Evolutionary conservation across 2,797 vertebrate species (phyloP).

Genomic region (Valencia hispanica): DNA sequence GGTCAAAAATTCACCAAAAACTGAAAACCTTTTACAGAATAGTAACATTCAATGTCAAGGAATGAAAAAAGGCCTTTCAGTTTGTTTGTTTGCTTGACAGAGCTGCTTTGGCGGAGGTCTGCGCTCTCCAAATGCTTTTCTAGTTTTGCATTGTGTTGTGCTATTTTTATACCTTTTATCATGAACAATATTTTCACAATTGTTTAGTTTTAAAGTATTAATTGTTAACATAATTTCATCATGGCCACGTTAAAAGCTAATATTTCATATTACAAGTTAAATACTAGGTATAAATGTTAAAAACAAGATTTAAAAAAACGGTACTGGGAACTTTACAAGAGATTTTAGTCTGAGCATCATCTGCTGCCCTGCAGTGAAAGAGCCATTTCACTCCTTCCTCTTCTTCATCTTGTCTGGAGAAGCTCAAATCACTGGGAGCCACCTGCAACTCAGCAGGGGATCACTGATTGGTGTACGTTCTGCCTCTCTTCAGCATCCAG

Average conservation of each 20-base stretch:
- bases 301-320: not conserved
- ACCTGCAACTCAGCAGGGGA: not conserved
- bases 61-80: too few relatives aligned
- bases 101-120: too few relatives aligned
- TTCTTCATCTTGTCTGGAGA: not conserved
- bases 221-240: not conserved
- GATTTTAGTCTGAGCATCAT: not conserved
- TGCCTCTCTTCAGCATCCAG: conserved; percentile 1
- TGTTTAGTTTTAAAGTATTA: not conserved
- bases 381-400: not conserved
- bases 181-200: not conserved
- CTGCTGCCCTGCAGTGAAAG: not conserved
- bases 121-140: too few relatives aligned
- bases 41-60: not conserved
- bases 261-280: not conserved
- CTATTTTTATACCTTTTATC: not conserved
- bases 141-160: not conserved
- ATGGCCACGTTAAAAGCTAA: not conserved
- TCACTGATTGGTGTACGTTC: not conserved
- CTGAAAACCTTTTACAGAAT: not conserved
- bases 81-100: too few relatives aligned
- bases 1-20: not conserved
- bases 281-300: not conserved
- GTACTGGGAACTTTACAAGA: not conserved
- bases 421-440: not conserved